Conservation (phyloP, 2,888 invertebrate genomes). For the Blera fallax region DNA sequence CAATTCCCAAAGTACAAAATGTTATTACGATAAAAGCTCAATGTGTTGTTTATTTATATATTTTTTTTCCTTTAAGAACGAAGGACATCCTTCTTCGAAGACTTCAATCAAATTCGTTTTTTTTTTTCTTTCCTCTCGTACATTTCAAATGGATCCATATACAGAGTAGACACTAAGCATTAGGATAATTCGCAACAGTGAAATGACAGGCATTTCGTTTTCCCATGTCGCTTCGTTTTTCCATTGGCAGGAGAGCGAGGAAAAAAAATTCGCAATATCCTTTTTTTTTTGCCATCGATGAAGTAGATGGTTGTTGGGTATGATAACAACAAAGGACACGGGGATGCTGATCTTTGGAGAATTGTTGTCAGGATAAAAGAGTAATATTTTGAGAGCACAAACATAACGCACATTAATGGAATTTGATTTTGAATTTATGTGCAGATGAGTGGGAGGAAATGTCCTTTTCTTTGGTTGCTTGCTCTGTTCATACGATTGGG, state of each 20-base stretch:
- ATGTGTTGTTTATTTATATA: slow-evolving; percentile 72
- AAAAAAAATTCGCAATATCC: slow-evolving; percentile 44
- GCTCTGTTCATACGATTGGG: background rate
- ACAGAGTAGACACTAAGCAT: slow-evolving; percentile 41
- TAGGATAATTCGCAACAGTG: slow-evolving; percentile 69
- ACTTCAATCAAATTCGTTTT: slow-evolving; percentile 68
- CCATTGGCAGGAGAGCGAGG: slow-evolving; percentile 34
- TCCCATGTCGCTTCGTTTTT: slow-evolving; percentile 57
- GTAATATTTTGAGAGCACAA: slow-evolving; percentile 61
- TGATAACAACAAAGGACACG: slow-evolving; percentile 56
- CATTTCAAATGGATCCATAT: slow-evolving; percentile 55
- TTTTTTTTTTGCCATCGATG: slow-evolving; percentile 33
- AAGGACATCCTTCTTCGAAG: slow-evolving; percentile 68
- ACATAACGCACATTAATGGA: slow-evolving; percentile 57
- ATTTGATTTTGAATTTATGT: slow-evolving; percentile 55
- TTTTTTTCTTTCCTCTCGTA: slow-evolving; percentile 6
- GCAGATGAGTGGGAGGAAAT: background rate
- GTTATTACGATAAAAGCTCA: slow-evolving; percentile 75
- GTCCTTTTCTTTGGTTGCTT: background rate
- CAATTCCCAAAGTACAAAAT: slow-evolving; percentile 75
- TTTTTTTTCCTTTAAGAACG: slow-evolving; percentile 23
- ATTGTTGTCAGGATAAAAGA: slow-evolving; percentile 62
- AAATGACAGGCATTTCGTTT: slow-evolving; percentile 71
- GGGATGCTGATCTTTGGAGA: slow-evolving; percentile 63
- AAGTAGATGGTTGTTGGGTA: slow-evolving; percentile 31